Percentiles rank a stretch among this genome's conserved stretches.
Evolutionary conservation across 1,140 invertebrate genomes (phyloP).

Genomic region (Temnothorax longispinosus): DNA sequence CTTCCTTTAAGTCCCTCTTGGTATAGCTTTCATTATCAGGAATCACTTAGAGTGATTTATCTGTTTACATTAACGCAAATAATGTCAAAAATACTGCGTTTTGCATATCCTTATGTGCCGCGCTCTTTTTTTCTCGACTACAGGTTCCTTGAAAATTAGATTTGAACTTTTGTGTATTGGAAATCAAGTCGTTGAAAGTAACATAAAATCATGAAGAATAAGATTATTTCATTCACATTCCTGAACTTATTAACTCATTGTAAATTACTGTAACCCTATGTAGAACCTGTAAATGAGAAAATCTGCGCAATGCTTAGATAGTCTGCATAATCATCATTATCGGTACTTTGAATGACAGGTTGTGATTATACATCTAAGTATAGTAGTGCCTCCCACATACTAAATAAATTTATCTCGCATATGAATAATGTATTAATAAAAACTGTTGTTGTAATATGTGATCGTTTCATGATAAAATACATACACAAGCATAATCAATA

Average conservation of each 20-base stretch:
- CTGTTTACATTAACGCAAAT: slow-evolving; percentile 36
- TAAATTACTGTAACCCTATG: background rate
- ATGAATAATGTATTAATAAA: slow-evolving; percentile 9
- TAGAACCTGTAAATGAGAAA: slow-evolving; percentile 25
- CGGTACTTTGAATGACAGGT: slow-evolving; percentile 14
- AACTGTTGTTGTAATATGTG: background rate
- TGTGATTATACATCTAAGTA: slow-evolving; percentile 36
- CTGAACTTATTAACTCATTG: background rate
- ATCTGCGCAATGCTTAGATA: background rate
- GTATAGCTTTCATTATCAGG: slow-evolving; percentile 26
- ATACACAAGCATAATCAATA: slow-evolving; percentile 1
- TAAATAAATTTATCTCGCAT: slow-evolving; percentile 8
- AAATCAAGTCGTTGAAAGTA: background rate
- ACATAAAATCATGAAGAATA: background rate
- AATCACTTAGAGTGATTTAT: slow-evolving; percentile 47
- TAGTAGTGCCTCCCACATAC: slow-evolving; percentile 31
- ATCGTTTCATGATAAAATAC: background rate
- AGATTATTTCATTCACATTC: background rate
- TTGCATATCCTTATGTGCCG: background rate
- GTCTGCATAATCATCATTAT: background rate
- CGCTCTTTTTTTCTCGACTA: slow-evolving; percentile 3
- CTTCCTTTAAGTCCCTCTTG: slow-evolving; percentile 59
- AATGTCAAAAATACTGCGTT: slow-evolving; percentile 48
- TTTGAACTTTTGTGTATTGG: background rate
- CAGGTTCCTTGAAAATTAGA: slow-evolving; percentile 7